Conservation (phyloP, 2,797 vertebrate species). For the Ctenopoma multispine region DNA sequence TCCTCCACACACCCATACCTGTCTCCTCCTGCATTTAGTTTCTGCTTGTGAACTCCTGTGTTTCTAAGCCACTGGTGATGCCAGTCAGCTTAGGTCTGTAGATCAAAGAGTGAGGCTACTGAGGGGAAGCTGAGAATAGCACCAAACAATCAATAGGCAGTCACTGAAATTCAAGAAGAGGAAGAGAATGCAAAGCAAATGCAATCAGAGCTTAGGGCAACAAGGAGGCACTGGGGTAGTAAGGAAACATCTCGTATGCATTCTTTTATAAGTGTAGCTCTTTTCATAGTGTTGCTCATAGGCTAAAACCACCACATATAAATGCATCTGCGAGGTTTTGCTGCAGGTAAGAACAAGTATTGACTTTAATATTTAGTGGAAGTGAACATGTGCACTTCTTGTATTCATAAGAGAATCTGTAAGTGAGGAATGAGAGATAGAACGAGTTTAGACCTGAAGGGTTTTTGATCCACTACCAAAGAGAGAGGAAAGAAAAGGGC, state of each 20-base stretch:
- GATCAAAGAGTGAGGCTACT: constrained; percentile 20
- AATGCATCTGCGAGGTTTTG: constrained; percentile 29
- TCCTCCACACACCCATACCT: background rate
- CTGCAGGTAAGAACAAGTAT: constrained; percentile 58
- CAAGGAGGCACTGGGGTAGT: constrained; percentile 5
- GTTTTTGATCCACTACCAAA: constrained; percentile 44
- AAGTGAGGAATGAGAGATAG: constrained; percentile 19
- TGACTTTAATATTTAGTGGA: constrained; percentile 50
- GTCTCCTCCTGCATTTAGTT: background rate
- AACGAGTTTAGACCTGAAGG: constrained; percentile 40
- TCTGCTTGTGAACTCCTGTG: background rate
- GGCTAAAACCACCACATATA: constrained; percentile 12
- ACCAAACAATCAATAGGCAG: constrained; percentile 36
- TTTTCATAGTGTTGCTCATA: constrained; percentile 19
- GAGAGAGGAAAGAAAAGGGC: constrained; percentile 12
- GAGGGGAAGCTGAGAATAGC: constrained; percentile 47
- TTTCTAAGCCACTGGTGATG: constrained; percentile 18
- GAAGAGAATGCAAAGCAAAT: constrained; percentile 47
- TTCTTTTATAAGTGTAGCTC: constrained; percentile 25
- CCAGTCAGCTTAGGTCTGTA: constrained; percentile 11
- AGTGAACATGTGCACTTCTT: constrained; percentile 24
- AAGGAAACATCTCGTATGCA: constrained; percentile 20
- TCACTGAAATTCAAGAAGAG: constrained; percentile 33
- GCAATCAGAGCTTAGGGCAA: constrained; percentile 22
- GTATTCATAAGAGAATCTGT: constrained; percentile 36